phyloP scores from a whole-genome alignment of 2,888 invertebrate species.

The Diarsia dahlii region DNA sequence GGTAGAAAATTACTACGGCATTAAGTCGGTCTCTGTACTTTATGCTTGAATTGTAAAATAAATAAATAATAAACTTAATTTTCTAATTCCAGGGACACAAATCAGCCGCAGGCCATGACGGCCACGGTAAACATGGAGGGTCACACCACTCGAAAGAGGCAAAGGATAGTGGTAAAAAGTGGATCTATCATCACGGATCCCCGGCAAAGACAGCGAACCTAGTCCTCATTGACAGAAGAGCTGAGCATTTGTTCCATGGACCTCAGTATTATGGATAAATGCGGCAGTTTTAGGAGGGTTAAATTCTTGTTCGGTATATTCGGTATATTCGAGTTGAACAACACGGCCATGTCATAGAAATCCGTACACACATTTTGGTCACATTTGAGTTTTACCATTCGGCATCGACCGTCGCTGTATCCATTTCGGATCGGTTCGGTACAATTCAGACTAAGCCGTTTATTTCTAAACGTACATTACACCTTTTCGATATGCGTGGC shows the following conservation, averaged over 20 bases:
- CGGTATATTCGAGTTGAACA: not conserved
- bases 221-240: slow-evolving; percentile 79
- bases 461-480: not conserved
- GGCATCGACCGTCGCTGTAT: not conserved
- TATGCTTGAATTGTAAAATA: too few relatives aligned
- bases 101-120: slow-evolving; percentile 89
- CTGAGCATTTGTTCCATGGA: slow-evolving; percentile 76
- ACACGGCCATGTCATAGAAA: not conserved
- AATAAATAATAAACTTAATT: not conserved
- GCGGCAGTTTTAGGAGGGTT: not conserved
- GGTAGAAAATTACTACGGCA: too few relatives aligned
- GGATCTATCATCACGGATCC: slow-evolving; percentile 89
- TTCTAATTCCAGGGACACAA: slow-evolving; percentile 87
- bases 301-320: not conserved
- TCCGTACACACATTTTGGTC: not conserved
- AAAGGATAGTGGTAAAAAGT: slow-evolving; percentile 89
- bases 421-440: not conserved
- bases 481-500: not conserved
- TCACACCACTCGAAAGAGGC: slow-evolving; percentile 86
- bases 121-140: slow-evolving; percentile 87
- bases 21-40: too few relatives aligned
- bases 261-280: slow-evolving; percentile 79
- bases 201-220: slow-evolving; percentile 83
- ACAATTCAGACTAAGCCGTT: not conserved
- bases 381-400: not conserved